Evolutionary conservation across 2,797 vertebrate genomes (phyloP).

Genomic region (Sebastes steindachneri): DNA sequence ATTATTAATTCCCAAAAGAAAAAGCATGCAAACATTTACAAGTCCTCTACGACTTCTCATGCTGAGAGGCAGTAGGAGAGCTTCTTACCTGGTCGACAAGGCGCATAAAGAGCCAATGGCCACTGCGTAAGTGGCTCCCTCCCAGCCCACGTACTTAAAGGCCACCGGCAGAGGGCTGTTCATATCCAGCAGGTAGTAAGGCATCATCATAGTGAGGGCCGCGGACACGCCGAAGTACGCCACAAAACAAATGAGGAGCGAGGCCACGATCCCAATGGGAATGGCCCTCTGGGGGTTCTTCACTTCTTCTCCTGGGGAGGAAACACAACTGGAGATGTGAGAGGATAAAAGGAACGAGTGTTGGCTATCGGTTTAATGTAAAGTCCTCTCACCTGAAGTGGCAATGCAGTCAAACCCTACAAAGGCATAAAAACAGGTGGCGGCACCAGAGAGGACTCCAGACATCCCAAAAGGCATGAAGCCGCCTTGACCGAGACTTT

Average conservation of each 20-base stretch:
- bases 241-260: slow-evolving; percentile 96
- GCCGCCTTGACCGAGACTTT: slow-evolving; percentile 84
- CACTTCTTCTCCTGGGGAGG: slow-evolving; percentile 92
- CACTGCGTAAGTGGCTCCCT: slow-evolving; percentile 93
- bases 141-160: slow-evolving; percentile 93
- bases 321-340: neutral
- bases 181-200: slow-evolving; percentile 92
- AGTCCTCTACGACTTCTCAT: slow-evolving; percentile 1
- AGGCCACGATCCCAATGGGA: slow-evolving; percentile 93
- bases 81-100: slow-evolving; percentile 92
- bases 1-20: slow-evolving; percentile 13
- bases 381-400: slow-evolving; percentile 88
- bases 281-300: slow-evolving; percentile 98
- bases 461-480: slow-evolving; percentile 94
- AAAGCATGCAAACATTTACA: slow-evolving; percentile 16
- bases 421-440: slow-evolving; percentile 97
- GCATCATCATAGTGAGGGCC: slow-evolving; percentile 97
- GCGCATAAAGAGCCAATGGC: slow-evolving; percentile 95
- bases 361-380: neutral
- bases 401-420: slow-evolving; percentile 98
- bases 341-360: neutral
- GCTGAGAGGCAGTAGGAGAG: slow-evolving; percentile 29
- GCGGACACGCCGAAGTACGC: slow-evolving; percentile 96
- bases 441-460: slow-evolving; percentile 94
- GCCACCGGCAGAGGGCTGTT: slow-evolving; percentile 94